phyloP scores from a whole-genome alignment of 35 echinoderm and acorn worm species.

The Heliocidaris tuberculata region DNA sequence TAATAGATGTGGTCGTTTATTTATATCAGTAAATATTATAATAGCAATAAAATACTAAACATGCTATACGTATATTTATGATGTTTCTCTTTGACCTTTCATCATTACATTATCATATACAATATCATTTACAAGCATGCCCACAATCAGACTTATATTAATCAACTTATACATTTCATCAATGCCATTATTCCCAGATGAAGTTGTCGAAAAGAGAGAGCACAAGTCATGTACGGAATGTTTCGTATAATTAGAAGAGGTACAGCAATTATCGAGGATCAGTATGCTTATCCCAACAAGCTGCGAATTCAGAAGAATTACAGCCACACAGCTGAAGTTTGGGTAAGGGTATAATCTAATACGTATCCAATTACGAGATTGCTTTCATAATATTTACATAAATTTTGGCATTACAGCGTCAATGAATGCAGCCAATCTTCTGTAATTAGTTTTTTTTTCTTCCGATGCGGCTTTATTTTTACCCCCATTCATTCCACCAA shows the following conservation, averaged over 20 bases:
- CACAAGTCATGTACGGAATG: not conserved
- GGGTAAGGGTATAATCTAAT: not conserved
- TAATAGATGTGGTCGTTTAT: too few relatives aligned
- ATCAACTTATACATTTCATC: too few relatives aligned
- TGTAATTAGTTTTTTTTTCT: constrained; percentile 14
- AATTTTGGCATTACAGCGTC: not conserved
- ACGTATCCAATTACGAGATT: not conserved
- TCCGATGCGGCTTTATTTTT: not conserved
- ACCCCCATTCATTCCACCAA: not conserved
- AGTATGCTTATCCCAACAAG: not conserved
- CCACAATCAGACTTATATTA: too few relatives aligned
- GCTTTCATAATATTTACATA: constrained; percentile 19
- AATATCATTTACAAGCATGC: too few relatives aligned
- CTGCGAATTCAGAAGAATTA: not conserved
- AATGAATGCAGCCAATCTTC: not conserved
- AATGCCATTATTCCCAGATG: too few relatives aligned
- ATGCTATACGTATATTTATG: too few relatives aligned
- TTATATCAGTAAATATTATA: too few relatives aligned
- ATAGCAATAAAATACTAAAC: too few relatives aligned
- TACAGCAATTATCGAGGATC: not conserved
- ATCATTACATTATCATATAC: too few relatives aligned
- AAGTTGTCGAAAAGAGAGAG: too few relatives aligned
- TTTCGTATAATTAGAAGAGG: not conserved
- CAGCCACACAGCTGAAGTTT: not conserved
- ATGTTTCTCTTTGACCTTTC: too few relatives aligned